Conservation (phyloP, 2,113 vertebrate genomes). For the Tupaia tana region DNA sequence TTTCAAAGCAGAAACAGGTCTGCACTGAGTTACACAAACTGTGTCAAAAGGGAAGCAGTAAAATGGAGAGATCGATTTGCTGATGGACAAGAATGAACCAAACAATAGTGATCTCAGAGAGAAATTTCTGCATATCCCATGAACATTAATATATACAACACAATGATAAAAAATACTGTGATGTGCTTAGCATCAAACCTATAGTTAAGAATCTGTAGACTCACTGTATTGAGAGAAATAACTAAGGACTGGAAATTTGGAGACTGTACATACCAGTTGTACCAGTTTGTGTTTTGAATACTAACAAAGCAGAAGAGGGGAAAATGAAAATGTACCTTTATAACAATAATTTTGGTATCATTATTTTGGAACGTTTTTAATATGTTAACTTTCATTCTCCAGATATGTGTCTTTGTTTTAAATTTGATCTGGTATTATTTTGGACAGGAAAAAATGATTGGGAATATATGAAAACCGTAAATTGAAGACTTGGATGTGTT, state of each 20-base stretch:
- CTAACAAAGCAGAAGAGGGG: background rate
- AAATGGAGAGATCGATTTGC: background rate
- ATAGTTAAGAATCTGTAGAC: background rate
- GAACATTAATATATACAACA: background rate
- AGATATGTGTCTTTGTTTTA: background rate
- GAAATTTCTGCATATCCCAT: background rate
- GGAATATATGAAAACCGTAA: background rate
- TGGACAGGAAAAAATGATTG: background rate
- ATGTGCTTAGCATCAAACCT: background rate
- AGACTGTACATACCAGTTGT: background rate
- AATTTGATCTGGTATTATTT: background rate
- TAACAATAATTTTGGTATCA: background rate
- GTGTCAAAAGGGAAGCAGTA: background rate
- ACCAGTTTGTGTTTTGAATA: background rate
- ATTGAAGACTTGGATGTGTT: background rate
- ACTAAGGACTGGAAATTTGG: background rate
- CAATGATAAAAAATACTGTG: background rate
- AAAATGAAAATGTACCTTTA: constrained; percentile 18
- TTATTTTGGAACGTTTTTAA: background rate
- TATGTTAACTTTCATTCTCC: background rate
- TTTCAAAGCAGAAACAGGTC: background rate
- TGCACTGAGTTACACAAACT: background rate
- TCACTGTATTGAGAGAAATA: background rate
- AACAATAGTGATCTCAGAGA: background rate
- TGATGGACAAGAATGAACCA: background rate